A percentile compares a stretch with the other conserved stretches of the same genome.
These are phyloP conservation scores for Ageneiosus marmoratus DNA, from an alignment of 2,113 vertebrate genomes.

Conservation along the genomic window DNA sequence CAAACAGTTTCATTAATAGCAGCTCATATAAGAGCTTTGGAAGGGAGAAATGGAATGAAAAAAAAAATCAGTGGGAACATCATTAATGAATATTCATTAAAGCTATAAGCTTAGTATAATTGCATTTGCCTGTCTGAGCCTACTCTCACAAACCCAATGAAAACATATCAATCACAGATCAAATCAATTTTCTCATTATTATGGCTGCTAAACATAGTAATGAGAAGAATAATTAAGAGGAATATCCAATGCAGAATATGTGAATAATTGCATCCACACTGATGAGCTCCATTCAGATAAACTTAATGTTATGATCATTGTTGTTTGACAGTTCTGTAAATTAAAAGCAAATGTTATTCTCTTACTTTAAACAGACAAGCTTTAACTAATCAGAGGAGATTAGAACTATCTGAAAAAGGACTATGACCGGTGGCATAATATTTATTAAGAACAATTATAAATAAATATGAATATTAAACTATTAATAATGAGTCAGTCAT, in stretches of 20 bases:
- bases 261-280: slow-evolving; percentile 23
- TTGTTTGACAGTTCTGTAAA: slow-evolving; percentile 19
- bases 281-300: neutral
- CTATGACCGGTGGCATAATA: neutral
- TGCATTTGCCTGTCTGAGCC: slow-evolving; percentile 40
- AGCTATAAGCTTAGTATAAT: slow-evolving; percentile 40
- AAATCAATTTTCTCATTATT: slow-evolving; percentile 45
- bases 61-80: slow-evolving; percentile 43
- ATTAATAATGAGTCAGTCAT: neutral
- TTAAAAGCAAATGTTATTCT: slow-evolving; percentile 16
- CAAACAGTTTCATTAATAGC: slow-evolving; percentile 37
- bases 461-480: neutral
- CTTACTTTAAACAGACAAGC: slow-evolving; percentile 18
- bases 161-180: slow-evolving; percentile 50
- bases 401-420: neutral
- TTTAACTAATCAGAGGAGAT: slow-evolving; percentile 2
- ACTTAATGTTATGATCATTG: slow-evolving; percentile 22
- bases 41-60: slow-evolving; percentile 45
- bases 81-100: slow-evolving; percentile 42
- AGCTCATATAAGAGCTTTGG: slow-evolving; percentile 33
- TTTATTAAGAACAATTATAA: slow-evolving; percentile 6
- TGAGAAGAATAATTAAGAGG: slow-evolving; percentile 48
- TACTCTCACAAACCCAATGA: slow-evolving; percentile 38
- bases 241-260: slow-evolving; percentile 25
- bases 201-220: slow-evolving; percentile 46